phyloP scores from a whole-genome alignment of 2,888 invertebrate genomes.

The Acanthacorydalis orientalis region DNA sequence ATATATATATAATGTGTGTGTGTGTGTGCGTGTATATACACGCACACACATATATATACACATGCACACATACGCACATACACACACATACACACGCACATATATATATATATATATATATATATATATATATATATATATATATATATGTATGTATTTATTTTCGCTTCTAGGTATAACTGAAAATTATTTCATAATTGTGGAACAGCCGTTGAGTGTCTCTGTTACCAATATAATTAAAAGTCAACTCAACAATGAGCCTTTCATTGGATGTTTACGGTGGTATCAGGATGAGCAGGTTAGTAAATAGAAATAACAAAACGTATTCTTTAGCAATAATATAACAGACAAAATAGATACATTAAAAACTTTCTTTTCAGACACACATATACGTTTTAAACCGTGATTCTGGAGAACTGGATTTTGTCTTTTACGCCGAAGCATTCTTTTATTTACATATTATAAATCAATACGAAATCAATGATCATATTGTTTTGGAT shows the following conservation, averaged over 20 bases:
- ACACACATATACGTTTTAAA: conserved; percentile 36
- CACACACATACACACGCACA: too few relatives aligned
- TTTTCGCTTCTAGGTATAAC: conserved; percentile 39
- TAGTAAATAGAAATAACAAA: conserved; percentile 10
- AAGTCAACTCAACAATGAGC: conserved; percentile 43
- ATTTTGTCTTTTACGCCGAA: conserved; percentile 39
- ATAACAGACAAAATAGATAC: not conserved
- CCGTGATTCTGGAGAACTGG: conserved; percentile 34
- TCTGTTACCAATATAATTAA: conserved; percentile 44
- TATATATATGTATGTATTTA: too few relatives aligned
- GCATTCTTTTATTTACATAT: conserved; percentile 73
- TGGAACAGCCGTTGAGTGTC: conserved; percentile 75
- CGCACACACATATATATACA: too few relatives aligned
- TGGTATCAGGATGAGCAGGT: conserved; percentile 62
- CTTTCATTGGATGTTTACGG: conserved; percentile 47
- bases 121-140: too few relatives aligned
- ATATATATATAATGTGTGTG: too few relatives aligned
- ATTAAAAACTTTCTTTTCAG: conserved; percentile 20
- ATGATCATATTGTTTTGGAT: conserved; percentile 53
- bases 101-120: too few relatives aligned
- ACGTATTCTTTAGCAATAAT: not conserved
- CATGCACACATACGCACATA: too few relatives aligned
- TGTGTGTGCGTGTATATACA: too few relatives aligned
- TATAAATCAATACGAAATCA: conserved; percentile 63
- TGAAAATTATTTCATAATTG: conserved; percentile 68